These are phyloP conservation scores for Ciconia boyciana DNA, from an alignment of 2,113 vertebrate genomes.

Conservation along the genomic window DNA sequence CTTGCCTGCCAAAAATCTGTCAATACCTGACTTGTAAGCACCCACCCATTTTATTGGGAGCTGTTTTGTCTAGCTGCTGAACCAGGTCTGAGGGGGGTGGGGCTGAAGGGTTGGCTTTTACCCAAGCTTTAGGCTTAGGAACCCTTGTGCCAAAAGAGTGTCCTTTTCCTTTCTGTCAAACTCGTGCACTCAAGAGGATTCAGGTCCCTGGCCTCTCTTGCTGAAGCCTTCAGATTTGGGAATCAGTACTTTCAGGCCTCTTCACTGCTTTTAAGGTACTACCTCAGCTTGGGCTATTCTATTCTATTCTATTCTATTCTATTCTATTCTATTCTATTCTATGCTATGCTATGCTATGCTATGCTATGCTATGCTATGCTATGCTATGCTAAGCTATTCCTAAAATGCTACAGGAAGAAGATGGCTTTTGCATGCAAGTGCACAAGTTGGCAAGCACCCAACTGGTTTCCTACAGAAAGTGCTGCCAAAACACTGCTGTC, in stretches of 20 bases:
- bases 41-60: background rate
- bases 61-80: background rate
- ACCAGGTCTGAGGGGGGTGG: background rate
- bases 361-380: too few relatives aligned
- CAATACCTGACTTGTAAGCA: background rate
- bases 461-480: background rate
- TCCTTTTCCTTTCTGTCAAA: background rate
- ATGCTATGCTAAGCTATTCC: background rate
- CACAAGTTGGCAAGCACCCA: background rate
- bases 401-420: background rate
- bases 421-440: background rate
- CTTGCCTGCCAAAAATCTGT: background rate
- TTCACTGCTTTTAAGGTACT: background rate
- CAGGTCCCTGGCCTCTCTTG: background rate
- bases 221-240: background rate
- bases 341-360: fast-evolving
- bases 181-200: background rate
- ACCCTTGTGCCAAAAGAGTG: background rate
- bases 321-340: too few relatives aligned
- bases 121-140: background rate
- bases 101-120: background rate
- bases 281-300: background rate
- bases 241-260: fast-evolving
- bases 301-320: fast-evolving
- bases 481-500: background rate